A percentile compares a stretch with the other conserved stretches of the same genome.
Conservation (phyloP, 2,888 invertebrate species). For the Panzeria rudis region DNA sequence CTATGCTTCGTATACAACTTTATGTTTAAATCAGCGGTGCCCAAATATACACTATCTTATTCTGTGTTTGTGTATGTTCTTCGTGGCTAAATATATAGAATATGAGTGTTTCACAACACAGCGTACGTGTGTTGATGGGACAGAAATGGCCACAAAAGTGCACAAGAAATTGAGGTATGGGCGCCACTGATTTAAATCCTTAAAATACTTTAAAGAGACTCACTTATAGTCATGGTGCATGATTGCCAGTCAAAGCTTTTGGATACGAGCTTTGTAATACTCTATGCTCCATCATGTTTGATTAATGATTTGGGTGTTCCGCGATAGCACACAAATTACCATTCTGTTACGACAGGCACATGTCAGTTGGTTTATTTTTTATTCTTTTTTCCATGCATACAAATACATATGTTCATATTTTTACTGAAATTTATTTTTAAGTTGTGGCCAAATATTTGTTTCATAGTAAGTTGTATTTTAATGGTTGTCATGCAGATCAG, state of each 20-base stretch:
- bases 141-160: too few species aligned
- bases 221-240: constrained; percentile 39
- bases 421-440: constrained; percentile 14
- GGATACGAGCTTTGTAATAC: constrained; percentile 36
- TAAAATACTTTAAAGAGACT: constrained; percentile 43
- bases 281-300: constrained; percentile 75
- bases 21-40: too few species aligned
- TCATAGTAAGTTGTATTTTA: constrained; percentile 38
- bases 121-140: too few species aligned
- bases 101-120: too few species aligned
- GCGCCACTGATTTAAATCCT: too few species aligned
- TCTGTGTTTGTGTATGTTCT: too few species aligned
- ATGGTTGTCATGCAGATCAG: constrained; percentile 25
- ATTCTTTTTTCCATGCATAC: not conserved
- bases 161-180: too few species aligned
- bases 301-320: constrained; percentile 78
- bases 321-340: constrained; percentile 77
- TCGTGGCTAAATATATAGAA: too few species aligned
- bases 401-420: not conserved
- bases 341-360: constrained; percentile 79
- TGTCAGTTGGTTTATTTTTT: constrained; percentile 75
- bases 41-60: too few species aligned
- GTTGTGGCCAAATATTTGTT: constrained; percentile 45
- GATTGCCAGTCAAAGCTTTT: constrained; percentile 29
- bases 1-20: constrained; percentile 11